A percentile compares a stretch with the other conserved stretches of the same genome.
These are phyloP conservation scores for Channa striata DNA, from an alignment of 2,797 vertebrate species.

Conservation along the genomic window DNA sequence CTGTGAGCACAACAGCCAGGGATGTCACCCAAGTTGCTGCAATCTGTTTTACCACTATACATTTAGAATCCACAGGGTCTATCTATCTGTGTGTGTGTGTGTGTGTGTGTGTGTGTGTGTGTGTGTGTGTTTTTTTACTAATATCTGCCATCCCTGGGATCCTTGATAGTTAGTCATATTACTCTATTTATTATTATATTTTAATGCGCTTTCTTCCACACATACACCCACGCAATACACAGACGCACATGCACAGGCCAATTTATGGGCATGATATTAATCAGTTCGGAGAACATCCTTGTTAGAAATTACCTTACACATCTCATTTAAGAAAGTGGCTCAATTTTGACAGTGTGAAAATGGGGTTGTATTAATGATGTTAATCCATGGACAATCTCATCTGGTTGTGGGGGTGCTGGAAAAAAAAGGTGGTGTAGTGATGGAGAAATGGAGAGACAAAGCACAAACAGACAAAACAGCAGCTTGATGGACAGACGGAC, in stretches of 20 bases:
- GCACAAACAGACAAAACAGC: conserved; percentile 41
- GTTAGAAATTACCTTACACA: conserved; percentile 68
- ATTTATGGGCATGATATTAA: conserved; percentile 53
- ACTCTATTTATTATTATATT: conserved; percentile 11
- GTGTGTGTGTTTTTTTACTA: too few relatives aligned
- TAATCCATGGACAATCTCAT: conserved; percentile 73
- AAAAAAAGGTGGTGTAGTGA: conserved; percentile 16
- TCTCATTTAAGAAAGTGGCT: conserved; percentile 75
- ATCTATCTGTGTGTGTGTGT: too few relatives aligned
- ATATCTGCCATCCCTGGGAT: background rate
- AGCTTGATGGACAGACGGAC: conserved; percentile 49
- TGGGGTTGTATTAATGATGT: conserved; percentile 65
- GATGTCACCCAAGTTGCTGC: conserved; percentile 10
- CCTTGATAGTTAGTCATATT: conserved; percentile 1
- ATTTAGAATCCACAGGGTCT: background rate
- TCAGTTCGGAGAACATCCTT: conserved; percentile 62
- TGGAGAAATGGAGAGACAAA: conserved; percentile 25
- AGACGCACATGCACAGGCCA: conserved; percentile 21
- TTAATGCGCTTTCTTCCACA: background rate
- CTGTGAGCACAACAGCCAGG: conserved; percentile 19
- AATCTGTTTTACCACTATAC: conserved; percentile 12
- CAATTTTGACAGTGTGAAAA: conserved; percentile 69
- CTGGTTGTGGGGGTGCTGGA: conserved; percentile 33
- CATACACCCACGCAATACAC: conserved; percentile 7
- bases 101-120: too few relatives aligned